Evolutionary conservation across 1,140 invertebrate genomes (phyloP), one percentile per base, ranked within the genome.

Genomic region (Stegodyphus dumicola): DNA sequence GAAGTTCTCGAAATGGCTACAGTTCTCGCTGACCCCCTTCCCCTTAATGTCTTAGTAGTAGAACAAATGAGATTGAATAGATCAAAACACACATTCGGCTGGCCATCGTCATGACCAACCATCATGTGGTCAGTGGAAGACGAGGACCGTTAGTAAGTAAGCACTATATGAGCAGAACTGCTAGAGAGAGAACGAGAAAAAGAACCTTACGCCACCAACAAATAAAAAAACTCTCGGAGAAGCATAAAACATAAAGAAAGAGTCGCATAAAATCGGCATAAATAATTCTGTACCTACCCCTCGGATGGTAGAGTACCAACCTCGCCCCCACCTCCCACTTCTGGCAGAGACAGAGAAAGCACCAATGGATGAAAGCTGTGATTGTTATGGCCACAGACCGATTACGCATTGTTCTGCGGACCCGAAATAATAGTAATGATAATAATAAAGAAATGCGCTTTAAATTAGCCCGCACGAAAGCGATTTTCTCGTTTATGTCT

Each of bases 401-500:
- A 83, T 83, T 76, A 77, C 53, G 81, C 66, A 69, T 85, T 85
- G 81, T 85, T 85, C 81, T 76, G 65, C n/a, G 73, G 51, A 49
- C 17, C 7, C 13, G 81, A 53, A 76, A 85, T 76, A 77, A 85
- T 85, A 85, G 77, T 76, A 33, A 33, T 33, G 33, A 33, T 33
- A 33, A 33, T 33, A 33, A 33, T 33, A 33, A 33, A 33, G 33
- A 85, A 85, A 85, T 85, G 53, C 81, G 73, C 81, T 85, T 85
- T 85, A 85, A 85, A 85, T 85, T 85, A 85, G 71, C 81, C 48
- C n/a, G 48, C 81, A 77, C 73, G 74, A 53, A 81, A 85, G 65
- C 64, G 81, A 75, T 66, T 85, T 85, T 70, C 77, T 76, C 73
- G 73, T 85, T 85, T 85, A 85, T 77, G 81, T 85, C 81, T 85